Evolutionary conservation across 2,888 invertebrate species (phyloP).

Genomic region (Blastobasis lacticolella): DNA sequence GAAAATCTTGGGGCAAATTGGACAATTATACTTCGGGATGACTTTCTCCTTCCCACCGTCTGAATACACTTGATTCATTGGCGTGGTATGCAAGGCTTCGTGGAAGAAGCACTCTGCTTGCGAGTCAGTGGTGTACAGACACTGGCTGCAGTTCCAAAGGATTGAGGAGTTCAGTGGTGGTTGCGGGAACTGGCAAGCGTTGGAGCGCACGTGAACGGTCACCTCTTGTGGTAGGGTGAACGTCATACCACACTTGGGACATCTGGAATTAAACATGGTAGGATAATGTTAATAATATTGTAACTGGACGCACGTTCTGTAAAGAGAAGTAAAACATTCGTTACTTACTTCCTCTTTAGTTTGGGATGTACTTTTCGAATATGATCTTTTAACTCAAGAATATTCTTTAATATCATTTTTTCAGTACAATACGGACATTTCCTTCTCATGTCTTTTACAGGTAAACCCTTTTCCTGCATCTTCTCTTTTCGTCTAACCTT

Average conservation of each 20-base stretch:
- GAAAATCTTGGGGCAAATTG: slow-evolving; percentile 78
- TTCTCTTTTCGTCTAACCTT: slow-evolving; percentile 71
- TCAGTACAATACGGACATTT: slow-evolving; percentile 77
- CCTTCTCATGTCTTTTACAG: slow-evolving; percentile 52
- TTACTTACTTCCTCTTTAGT: slow-evolving; percentile 74
- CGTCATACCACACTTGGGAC: slow-evolving; percentile 80
- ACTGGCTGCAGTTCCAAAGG: slow-evolving; percentile 75
- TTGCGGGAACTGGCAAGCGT: slow-evolving; percentile 66
- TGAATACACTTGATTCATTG: slow-evolving; percentile 35
- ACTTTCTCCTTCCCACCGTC: slow-evolving; percentile 32
- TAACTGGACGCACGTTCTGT: not conserved
- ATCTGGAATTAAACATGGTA: slow-evolving; percentile 60
- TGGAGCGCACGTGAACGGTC: slow-evolving; percentile 79
- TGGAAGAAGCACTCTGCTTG: slow-evolving; percentile 84
- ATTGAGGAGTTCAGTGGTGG: slow-evolving; percentile 24
- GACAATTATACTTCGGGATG: slow-evolving; percentile 76
- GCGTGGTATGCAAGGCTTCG: slow-evolving; percentile 77
- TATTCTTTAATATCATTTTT: slow-evolving; percentile 56
- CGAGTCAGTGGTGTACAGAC: slow-evolving; percentile 76
- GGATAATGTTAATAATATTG: not conserved
- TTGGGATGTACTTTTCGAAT: slow-evolving; percentile 75
- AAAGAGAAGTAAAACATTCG: not conserved
- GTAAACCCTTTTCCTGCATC: slow-evolving; percentile 44
- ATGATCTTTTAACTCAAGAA: slow-evolving; percentile 77
- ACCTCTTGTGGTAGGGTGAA: slow-evolving; percentile 84